Percentiles rank a stretch among this genome's conserved stretches.
Evolutionary conservation across 2,797 vertebrate genomes (phyloP).

Genomic region (Gila robusta): DNA sequence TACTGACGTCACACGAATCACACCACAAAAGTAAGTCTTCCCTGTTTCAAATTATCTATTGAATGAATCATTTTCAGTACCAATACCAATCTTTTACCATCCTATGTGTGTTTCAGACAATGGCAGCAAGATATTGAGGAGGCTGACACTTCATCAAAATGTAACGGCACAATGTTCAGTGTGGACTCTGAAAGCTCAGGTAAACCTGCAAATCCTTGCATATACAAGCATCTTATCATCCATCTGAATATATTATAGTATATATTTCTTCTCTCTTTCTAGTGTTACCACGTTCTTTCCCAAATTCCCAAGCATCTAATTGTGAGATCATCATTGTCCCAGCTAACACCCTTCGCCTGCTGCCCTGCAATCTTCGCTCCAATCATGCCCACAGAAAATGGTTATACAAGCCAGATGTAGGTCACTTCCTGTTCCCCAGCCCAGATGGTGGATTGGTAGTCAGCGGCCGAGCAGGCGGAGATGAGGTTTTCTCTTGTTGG

Average conservation of each 20-base stretch:
- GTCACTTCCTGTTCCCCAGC: conserved; percentile 86
- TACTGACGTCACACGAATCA: conserved; percentile 72
- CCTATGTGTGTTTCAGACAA: conserved; percentile 74
- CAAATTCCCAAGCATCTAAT: conserved; percentile 27
- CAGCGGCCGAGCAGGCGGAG: conserved; percentile 82
- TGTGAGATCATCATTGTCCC: conserved; percentile 70
- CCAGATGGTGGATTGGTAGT: conserved; percentile 89
- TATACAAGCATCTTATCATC: conserved; percentile 2
- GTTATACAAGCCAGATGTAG: conserved; percentile 78
- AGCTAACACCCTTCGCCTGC: conserved; percentile 85
- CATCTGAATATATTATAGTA: not conserved
- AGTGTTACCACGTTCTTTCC: conserved; percentile 67
- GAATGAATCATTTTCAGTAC: not conserved
- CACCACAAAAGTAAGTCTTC: conserved; percentile 72
- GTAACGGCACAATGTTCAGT: conserved; percentile 53
- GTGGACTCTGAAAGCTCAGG: conserved; percentile 31
- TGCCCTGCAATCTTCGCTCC: conserved; percentile 89
- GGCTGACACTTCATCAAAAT: conserved; percentile 61
- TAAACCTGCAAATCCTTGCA: not conserved
- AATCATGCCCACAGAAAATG: conserved; percentile 90
- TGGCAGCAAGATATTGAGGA: conserved; percentile 91
- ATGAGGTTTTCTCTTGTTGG: conserved; percentile 93
- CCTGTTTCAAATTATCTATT: conserved; percentile 63
- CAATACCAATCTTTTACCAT: not conserved
- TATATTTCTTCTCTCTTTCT: not conserved